Evolutionary conservation across 2,888 invertebrate species (phyloP).

Genomic region (Lasioglossum oenotherae): DNA sequence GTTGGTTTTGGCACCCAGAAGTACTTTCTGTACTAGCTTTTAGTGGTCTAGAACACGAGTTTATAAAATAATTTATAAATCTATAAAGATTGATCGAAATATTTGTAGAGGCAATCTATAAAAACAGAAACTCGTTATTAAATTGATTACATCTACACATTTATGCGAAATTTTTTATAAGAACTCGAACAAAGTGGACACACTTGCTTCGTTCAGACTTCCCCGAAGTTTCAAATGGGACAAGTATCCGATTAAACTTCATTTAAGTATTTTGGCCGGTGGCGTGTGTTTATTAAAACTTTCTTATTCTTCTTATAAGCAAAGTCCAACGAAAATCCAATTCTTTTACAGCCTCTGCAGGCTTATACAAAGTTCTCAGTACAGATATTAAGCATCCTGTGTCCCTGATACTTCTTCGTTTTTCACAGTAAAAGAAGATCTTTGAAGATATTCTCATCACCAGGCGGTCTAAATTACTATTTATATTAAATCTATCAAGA

Average conservation of each 20-base stretch:
- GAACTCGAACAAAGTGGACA: not conserved
- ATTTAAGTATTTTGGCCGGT: not conserved
- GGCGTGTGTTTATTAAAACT: slow-evolving; percentile 4
- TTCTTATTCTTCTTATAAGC: not conserved
- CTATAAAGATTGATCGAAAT: not conserved
- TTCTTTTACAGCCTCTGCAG: not conserved
- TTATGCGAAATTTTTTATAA: not conserved
- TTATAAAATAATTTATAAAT: not conserved
- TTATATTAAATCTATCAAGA: too few relatives aligned
- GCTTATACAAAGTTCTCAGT: not conserved
- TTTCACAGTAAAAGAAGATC: not conserved
- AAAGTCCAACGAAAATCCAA: not conserved
- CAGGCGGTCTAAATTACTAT: too few relatives aligned
- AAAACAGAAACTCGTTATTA: not conserved
- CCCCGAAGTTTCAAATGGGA: not conserved
- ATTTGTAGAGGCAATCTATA: not conserved
- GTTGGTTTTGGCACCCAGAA: not conserved
- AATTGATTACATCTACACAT: not conserved
- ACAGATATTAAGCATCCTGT: not conserved
- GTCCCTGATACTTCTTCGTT: not conserved
- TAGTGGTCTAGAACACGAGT: not conserved
- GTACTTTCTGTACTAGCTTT: not conserved
- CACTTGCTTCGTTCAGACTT: not conserved
- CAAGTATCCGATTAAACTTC: not conserved
- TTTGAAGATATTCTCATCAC: not conserved